These are phyloP conservation scores for Gryon sp. DNA, from an alignment of 1,140 invertebrate species.

Conservation along the genomic window DNA sequence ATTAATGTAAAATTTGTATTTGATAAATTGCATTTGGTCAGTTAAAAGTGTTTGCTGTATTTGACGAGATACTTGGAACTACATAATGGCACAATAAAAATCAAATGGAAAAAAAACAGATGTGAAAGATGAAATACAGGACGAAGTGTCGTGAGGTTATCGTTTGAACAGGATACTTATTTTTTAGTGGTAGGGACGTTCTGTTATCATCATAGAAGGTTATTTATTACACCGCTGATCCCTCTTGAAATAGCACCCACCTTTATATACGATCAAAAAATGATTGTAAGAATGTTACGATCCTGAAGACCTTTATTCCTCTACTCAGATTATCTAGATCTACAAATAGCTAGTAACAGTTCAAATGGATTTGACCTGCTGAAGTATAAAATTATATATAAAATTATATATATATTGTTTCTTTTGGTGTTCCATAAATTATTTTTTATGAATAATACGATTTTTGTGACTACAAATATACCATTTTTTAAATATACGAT, in stretches of 20 bases:
- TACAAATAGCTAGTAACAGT: conserved; percentile 16
- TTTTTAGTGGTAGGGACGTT: conserved; percentile 1
- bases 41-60: no score
- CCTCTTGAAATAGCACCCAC: conserved; percentile 11
- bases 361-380: conserved; percentile 7
- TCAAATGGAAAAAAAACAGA: not conserved
- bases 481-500: no score
- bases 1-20: no score
- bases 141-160: conserved; percentile 1
- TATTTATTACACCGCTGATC: conserved; percentile 26
- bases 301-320: conserved; percentile 5
- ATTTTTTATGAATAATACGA: no score
- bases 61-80: no score
- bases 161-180: conserved; percentile 13
- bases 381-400: conserved; percentile 8
- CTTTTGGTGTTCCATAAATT: no score
- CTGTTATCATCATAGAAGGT: conserved; percentile 19
- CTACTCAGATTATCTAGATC: conserved; percentile 5
- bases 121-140: not conserved
- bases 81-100: not conserved
- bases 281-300: conserved; percentile 10
- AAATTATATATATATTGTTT: no score
- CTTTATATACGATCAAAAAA: conserved; percentile 26
- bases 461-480: no score
- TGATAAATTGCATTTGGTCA: no score